phyloP scores from a whole-genome alignment of 2,888 invertebrate species.

The Brachypalpus laphriformis region DNA sequence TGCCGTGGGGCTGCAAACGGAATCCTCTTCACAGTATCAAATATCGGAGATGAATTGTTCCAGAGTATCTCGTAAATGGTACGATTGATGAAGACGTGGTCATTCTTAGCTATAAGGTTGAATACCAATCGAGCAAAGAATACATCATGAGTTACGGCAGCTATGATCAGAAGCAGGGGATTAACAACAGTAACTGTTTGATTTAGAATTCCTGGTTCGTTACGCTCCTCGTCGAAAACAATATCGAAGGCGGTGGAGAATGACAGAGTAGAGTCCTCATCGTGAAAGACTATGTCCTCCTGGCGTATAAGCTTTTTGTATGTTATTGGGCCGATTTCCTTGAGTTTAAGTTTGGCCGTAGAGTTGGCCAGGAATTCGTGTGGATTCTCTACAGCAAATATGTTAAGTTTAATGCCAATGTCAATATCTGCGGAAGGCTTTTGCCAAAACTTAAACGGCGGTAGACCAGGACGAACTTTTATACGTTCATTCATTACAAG shows the following conservation, averaged over 20 bases:
- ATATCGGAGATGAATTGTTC: constrained; percentile 86
- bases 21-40: constrained; percentile 83
- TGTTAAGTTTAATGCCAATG: constrained; percentile 85
- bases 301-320: constrained; percentile 52
- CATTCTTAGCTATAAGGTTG: constrained; percentile 34
- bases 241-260: constrained; percentile 82
- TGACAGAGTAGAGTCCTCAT: constrained; percentile 77
- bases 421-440: constrained; percentile 85
- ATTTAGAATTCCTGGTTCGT: constrained; percentile 84
- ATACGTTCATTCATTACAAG: constrained; percentile 56
- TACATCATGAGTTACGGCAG: constrained; percentile 44
- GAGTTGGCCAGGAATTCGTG: constrained; percentile 86
- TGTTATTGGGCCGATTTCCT: constrained; percentile 87
- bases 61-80: constrained; percentile 86
- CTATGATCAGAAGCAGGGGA: constrained; percentile 61
- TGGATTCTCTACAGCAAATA: constrained; percentile 91
- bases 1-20: constrained; percentile 82
- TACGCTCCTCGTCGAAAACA: constrained; percentile 84
- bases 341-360: constrained; percentile 86
- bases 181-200: constrained; percentile 82
- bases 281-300: constrained; percentile 62
- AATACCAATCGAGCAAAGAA: constrained; percentile 45
- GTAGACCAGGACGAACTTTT: constrained; percentile 53
- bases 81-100: constrained; percentile 82
- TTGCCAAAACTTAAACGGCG: constrained; percentile 81